Conservation (phyloP, 2,797 vertebrate species). For the Todus mexicanus region DNA sequence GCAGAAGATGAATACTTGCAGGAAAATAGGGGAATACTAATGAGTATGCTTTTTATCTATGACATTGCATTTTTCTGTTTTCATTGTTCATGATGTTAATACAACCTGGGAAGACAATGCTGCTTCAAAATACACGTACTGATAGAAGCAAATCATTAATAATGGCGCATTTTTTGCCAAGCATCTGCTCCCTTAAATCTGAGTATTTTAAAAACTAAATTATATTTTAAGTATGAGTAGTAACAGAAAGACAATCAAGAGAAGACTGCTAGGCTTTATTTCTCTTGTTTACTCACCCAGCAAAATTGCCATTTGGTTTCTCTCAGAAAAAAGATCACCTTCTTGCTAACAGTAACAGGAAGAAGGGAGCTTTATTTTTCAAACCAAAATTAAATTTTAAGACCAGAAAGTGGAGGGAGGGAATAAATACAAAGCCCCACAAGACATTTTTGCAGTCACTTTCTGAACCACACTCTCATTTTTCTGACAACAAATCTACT, state of each 20-base stretch:
- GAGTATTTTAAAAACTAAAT: neutral
- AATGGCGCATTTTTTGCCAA: neutral
- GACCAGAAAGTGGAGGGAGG: neutral
- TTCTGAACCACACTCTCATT: neutral
- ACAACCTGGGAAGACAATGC: neutral
- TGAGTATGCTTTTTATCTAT: neutral
- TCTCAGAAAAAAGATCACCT: neutral
- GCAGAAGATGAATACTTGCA: slow-evolving; percentile 13
- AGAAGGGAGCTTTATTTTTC: neutral
- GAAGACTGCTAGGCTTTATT: neutral
- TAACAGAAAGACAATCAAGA: neutral
- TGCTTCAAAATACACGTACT: neutral
- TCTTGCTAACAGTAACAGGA: neutral
- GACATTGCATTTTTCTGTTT: slow-evolving; percentile 32
- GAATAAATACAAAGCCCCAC: neutral
- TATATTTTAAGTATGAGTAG: neutral
- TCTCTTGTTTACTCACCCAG: neutral
- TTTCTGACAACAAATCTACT: slow-evolving; percentile 24
- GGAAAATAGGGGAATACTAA: slow-evolving; percentile 15
- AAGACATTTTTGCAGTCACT: neutral
- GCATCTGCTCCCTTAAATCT: neutral
- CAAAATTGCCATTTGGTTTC: neutral
- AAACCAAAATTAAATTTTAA: neutral
- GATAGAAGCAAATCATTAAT: neutral
- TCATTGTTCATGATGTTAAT: neutral